Evolutionary conservation across 2,888 invertebrate genomes (phyloP).

Genomic region (Prenolepis imparis): DNA sequence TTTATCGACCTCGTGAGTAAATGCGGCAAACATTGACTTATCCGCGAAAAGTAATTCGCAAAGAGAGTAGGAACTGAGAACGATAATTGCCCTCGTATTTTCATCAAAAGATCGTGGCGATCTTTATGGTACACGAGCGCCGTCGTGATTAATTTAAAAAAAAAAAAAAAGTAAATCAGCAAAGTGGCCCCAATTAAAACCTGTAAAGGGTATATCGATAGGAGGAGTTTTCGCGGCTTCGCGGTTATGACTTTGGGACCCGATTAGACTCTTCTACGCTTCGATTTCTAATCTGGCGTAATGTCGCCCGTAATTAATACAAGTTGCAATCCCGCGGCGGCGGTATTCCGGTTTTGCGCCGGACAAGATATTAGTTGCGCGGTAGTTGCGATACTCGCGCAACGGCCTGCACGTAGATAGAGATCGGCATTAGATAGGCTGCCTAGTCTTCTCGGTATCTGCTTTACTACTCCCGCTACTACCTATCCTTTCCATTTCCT

Average conservation of each 20-base stretch:
- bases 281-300: slow-evolving; percentile 85
- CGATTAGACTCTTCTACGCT: slow-evolving; percentile 69
- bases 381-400: slow-evolving; percentile 78
- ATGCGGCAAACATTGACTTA: slow-evolving; percentile 30
- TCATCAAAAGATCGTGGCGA: slow-evolving; percentile 48
- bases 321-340: slow-evolving; percentile 83
- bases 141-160: slow-evolving; percentile 67
- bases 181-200: neutral
- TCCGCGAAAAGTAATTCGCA: slow-evolving; percentile 52
- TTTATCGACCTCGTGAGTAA: slow-evolving; percentile 44
- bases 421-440: slow-evolving; percentile 82
- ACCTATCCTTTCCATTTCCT: slow-evolving; percentile 78
- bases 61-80: slow-evolving; percentile 59
- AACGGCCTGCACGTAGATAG: slow-evolving; percentile 80
- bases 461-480: slow-evolving; percentile 54
- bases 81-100: slow-evolving; percentile 56
- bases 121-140: slow-evolving; percentile 41
- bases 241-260: slow-evolving; percentile 61
- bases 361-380: slow-evolving; percentile 85
- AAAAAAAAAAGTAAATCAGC: slow-evolving; percentile 59
- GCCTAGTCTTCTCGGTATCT: slow-evolving; percentile 66
- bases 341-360: slow-evolving; percentile 85
- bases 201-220: slow-evolving; percentile 42
- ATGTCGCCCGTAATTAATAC: slow-evolving; percentile 86
- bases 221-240: slow-evolving; percentile 66